Conservation (phyloP, 1,140 invertebrate genomes). For the Paraescarpia echinospica region DNA sequence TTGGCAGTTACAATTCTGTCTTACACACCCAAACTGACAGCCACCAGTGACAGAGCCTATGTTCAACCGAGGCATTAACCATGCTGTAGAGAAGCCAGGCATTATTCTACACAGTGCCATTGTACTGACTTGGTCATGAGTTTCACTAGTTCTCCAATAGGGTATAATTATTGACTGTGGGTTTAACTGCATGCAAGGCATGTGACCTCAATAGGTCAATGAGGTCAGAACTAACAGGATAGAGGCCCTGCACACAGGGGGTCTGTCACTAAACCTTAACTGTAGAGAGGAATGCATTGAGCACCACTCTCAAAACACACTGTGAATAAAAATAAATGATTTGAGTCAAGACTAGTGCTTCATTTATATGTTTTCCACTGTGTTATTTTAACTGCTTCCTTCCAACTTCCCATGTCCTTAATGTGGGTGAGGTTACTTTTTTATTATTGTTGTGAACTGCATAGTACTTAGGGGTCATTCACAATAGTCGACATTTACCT, state of each 20-base stretch:
- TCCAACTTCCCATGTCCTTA: no score
- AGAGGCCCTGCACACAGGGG: neutral
- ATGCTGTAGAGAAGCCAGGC: neutral
- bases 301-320: neutral
- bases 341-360: neutral
- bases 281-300: neutral
- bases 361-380: no score
- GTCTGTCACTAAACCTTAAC: neutral
- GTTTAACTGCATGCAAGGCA: neutral
- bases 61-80: neutral
- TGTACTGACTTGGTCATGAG: neutral
- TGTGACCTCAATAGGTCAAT: neutral
- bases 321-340: neutral
- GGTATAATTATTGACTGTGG: neutral
- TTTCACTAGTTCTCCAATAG: neutral
- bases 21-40: neutral
- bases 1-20: neutral
- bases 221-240: neutral
- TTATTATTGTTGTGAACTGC: no score
- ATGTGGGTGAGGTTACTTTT: no score
- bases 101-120: no score
- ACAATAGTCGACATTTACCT: no score
- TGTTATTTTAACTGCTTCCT: no score
- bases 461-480: no score
- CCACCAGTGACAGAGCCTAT: neutral